Conservation (phyloP, 1,140 invertebrate species). For the Cepaea nemoralis region DNA sequence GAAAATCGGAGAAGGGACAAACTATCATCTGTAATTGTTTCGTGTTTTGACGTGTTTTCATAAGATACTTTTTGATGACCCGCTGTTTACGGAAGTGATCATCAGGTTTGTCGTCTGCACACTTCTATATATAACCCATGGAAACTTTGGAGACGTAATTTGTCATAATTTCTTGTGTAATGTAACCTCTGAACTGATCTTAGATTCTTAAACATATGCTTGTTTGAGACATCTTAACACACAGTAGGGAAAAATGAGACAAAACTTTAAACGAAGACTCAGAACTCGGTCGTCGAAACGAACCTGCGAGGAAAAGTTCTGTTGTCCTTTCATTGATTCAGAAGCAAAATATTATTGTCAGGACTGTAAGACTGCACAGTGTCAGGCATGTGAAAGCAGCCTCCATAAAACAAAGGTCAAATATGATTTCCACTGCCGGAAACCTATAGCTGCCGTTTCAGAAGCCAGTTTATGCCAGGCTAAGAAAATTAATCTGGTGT, state of each 20-base stretch:
- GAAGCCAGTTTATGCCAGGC: conserved; percentile 66
- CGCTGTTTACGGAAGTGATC: too few species aligned
- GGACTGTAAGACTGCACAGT: conserved; percentile 70
- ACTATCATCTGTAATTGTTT: too few species aligned
- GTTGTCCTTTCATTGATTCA: conserved; percentile 59
- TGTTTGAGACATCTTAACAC: too few species aligned
- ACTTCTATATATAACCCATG: not conserved
- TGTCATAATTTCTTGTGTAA: too few species aligned
- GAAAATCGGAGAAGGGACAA: too few species aligned
- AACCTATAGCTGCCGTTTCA: conserved; percentile 53
- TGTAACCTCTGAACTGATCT: too few species aligned
- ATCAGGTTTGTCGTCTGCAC: too few species aligned
- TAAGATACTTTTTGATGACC: too few species aligned
- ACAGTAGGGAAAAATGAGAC: conserved; percentile 38
- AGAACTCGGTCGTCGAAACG: conserved; percentile 58
- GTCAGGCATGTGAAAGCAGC: conserved; percentile 66
- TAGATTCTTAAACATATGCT: too few species aligned
- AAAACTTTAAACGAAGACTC: conserved; percentile 32
- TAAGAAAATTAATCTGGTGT: conserved; percentile 49
- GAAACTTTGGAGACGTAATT: not conserved
- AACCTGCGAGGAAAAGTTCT: conserved; percentile 66
- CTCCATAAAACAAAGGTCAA: conserved; percentile 68
- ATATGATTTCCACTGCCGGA: conserved; percentile 66
- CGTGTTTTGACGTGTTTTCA: too few species aligned
- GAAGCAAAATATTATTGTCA: conserved; percentile 67